Percentiles rank a stretch among this genome's conserved stretches.
phyloP scores from a whole-genome alignment of 2,113 vertebrate species.

The Genyomyrus donnyi region DNA sequence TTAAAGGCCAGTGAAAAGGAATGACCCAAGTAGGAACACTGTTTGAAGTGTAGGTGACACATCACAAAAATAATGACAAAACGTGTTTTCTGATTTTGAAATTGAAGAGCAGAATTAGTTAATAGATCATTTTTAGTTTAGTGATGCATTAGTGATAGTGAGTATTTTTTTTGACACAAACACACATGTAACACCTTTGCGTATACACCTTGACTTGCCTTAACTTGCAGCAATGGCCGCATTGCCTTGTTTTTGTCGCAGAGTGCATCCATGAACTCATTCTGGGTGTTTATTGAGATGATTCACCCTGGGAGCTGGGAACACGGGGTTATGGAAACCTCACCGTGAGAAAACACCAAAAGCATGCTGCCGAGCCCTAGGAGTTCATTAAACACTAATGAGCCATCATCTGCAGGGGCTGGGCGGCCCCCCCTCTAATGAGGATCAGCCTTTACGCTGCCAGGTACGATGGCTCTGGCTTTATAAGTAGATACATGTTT shows the following conservation, averaged over 20 bases:
- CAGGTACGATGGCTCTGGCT: not conserved
- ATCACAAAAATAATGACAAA: not conserved
- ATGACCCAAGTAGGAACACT: not conserved
- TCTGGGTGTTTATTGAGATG: not conserved
- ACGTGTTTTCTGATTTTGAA: not conserved
- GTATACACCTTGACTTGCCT: not conserved
- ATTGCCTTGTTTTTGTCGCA: not conserved
- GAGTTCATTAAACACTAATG: slow-evolving; percentile 6
- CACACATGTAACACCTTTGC: not conserved
- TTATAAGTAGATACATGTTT: slow-evolving; percentile 3
- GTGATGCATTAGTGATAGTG: not conserved
- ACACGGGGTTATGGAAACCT: not conserved
- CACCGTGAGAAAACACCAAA: not conserved
- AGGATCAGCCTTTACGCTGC: not conserved
- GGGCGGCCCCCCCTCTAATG: not conserved
- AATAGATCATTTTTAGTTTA: not conserved
- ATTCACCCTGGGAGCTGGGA: not conserved
- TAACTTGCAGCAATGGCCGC: not conserved
- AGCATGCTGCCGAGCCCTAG: not conserved
- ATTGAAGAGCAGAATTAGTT: not conserved
- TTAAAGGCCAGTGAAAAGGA: not conserved
- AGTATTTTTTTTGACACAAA: not conserved
- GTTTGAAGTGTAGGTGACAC: not conserved
- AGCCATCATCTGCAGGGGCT: slow-evolving; percentile 4
- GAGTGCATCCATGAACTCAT: not conserved